Evolutionary conservation across 2,113 vertebrate species (phyloP), one percentile per base, ranked within the genome.

Genomic region (Casuarius casuarius): DNA sequence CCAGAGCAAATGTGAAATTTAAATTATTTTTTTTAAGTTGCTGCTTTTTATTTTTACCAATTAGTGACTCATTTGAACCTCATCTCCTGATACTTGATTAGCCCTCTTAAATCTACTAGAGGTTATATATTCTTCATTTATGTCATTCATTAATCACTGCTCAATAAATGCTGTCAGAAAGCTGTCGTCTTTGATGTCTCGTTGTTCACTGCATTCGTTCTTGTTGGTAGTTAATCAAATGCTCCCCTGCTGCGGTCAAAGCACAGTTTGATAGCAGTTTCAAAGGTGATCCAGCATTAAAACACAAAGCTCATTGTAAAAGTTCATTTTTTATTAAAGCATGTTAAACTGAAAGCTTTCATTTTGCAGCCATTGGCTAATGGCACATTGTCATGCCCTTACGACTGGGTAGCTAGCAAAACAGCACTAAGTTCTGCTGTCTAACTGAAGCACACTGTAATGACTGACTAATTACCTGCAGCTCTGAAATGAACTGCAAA

Each of bases 71-170:
- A 19, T 79, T 89, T 84, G 49, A 97, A 92, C 61, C 91, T 67
- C 68, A 77, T 70, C 90, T 93, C 46, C 31, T 74, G 92, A 71
- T 90, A 80, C 77, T 80, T 93, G 66, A 85, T 87, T 96, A 91
- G 77, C 38, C 62, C 59, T 94, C 66, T 90, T 84, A 95, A 95
- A 85, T 75, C 83, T 65, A 95, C 66, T 72, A 74, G 81, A 95
- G 68, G 65, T 91, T 92, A 89, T 33, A 51, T 70, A 68, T 59
- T 87, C 90, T 91, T 65, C 56, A 21, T 84, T 97, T 97, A 87
- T 98, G 98, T 98, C 97, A 98, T 97, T 98, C 98, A 98, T 98
- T 99, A 99, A 99, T 98, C 98, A 98, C 97, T 93, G 96, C 81
- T 97, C 98, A 97, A 96, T 97, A 97, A 98, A 94, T 94, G 97